phyloP scores from a whole-genome alignment of 2,888 invertebrate genomes.

The Latheticus oryzae region DNA sequence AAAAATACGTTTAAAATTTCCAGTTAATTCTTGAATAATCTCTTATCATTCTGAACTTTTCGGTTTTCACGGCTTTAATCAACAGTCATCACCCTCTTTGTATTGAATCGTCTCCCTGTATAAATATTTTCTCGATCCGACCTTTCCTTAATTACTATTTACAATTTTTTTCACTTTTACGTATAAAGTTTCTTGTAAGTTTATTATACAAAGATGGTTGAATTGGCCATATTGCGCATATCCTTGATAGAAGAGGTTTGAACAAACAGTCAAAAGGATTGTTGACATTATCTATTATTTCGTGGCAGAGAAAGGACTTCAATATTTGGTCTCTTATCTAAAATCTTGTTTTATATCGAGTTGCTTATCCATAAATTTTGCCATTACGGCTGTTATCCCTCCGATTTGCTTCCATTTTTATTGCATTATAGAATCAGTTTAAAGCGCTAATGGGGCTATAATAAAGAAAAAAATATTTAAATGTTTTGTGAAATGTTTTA shows the following conservation, averaged over 20 bases:
- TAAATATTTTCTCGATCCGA: slow-evolving; percentile 13
- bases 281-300: slow-evolving; percentile 22
- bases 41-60: too few species aligned
- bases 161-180: slow-evolving; percentile 4
- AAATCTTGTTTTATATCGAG: slow-evolving; percentile 17
- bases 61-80: too few species aligned
- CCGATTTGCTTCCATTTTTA: slow-evolving; percentile 20
- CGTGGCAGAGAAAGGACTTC: slow-evolving; percentile 20
- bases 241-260: slow-evolving; percentile 6
- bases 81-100: too few species aligned
- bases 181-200: too few species aligned
- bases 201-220: too few species aligned
- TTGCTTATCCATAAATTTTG: slow-evolving; percentile 12
- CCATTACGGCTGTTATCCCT: slow-evolving; percentile 21
- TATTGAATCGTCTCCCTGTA: neutral
- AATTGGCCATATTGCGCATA: too few species aligned
- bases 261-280: slow-evolving; percentile 19
- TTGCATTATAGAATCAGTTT: too few species aligned
- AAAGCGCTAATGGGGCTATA: too few species aligned
- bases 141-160: slow-evolving; percentile 9
- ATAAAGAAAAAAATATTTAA: too few species aligned
- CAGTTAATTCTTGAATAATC: too few species aligned
- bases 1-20: too few species aligned
- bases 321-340: slow-evolving; percentile 25
- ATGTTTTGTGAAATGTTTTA: too few species aligned